A percentile compares a stretch with the other conserved stretches of the same genome.
Conservation (phyloP, 1,140 invertebrate genomes). For the Drosophila lacteicornis region DNA sequence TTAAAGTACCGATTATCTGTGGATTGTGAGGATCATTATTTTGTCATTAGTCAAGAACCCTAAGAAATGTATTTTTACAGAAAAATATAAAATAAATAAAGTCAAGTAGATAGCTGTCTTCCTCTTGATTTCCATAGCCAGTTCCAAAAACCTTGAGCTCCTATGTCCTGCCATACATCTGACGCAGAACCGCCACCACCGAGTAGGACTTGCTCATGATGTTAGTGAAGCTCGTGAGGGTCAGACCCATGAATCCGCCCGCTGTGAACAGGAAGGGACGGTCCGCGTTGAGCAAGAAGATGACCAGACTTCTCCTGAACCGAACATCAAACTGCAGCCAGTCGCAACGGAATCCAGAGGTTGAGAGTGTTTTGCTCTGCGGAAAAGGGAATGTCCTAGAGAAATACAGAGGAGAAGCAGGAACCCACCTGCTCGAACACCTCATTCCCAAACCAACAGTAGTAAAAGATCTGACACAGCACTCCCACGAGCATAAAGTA, state of each 20-base stretch:
- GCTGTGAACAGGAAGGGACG: conserved; percentile 71
- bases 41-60: no score
- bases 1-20: no score
- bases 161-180: conserved; percentile 53
- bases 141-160: not conserved
- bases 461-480: conserved; percentile 70
- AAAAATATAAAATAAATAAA: no score
- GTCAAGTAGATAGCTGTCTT: no score
- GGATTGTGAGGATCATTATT: no score
- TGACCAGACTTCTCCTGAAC: conserved; percentile 51
- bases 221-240: conserved; percentile 65
- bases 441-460: conserved; percentile 76
- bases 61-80: no score
- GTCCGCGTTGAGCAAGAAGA: conserved; percentile 69
- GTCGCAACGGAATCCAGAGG: conserved; percentile 55
- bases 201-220: conserved; percentile 74
- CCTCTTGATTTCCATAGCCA: no score
- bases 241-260: conserved; percentile 70
- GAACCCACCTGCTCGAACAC: conserved; percentile 69
- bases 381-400: not conserved
- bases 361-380: conserved; percentile 53
- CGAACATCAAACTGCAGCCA: conserved; percentile 55
- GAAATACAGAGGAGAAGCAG: not conserved
- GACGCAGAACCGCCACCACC: conserved; percentile 63
- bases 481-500: conserved; percentile 67